Base-by-base conservation (phyloP, 2,888 invertebrate species). In the Carabus problematicus region DNA sequence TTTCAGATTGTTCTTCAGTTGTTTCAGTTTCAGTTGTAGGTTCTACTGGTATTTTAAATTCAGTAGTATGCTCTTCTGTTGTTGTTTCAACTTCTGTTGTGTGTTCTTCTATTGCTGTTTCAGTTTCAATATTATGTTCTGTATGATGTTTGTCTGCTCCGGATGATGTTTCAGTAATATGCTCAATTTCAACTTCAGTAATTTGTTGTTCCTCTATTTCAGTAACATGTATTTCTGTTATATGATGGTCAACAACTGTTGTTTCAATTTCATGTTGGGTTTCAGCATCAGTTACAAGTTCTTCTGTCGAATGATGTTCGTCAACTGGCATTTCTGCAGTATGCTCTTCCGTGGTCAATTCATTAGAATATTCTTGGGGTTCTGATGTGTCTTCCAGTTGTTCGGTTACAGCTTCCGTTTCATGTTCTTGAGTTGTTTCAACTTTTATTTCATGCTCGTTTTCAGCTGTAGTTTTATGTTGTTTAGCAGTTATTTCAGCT, bases 181-280 rank as follows among this genome's bases (percentile, higher is more conserved):
- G 11, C 59, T 62, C 55, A 60, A 7, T 43, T 62, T 69, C 68
- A 39, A 54, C 43, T 40, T 52, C 52, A 54, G 61, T 14, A 29
- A 12, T 6, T 4, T n/a, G n/a, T n/a, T 9, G 9, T 58, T 58
- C 39, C 42, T 54, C 14, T 42, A 45, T 59, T 59, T 59, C 66
- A 19, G 64, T n/a, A 43, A 42, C 43, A 19, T 55, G 39, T 7
- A 41, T 11, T 42, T 47, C 29, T 52, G 59, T 12, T 29, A 12
- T 41, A 29, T 59, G 40, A 59, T 19, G 59, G 4, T 40, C 59
- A 3, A 3, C 11, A 54, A 12, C 41, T 3, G 16, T 59, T 40
- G 47, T 19, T 56, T 56, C 6, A 29, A 29, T 40, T 40, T 56
- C 29, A 40, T 56, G 40, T 39, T 45, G 3, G 3, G 56, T 16